These are phyloP conservation scores for Pomacea maculata DNA, from an alignment of 1,140 invertebrate genomes.

Conservation along the genomic window DNA sequence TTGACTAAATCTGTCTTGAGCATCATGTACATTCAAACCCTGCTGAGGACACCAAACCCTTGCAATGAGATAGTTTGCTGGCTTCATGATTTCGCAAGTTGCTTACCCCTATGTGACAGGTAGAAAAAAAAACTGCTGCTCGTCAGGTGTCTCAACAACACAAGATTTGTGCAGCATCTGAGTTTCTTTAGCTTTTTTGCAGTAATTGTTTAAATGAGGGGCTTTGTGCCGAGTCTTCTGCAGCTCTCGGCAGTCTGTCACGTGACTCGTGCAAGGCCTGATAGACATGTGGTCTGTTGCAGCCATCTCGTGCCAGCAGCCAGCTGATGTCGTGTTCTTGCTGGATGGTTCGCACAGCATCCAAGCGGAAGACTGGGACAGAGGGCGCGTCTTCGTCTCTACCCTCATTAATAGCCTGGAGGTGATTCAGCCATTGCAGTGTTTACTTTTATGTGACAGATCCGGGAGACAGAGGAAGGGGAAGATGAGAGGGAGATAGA, in stretches of 20 bases:
- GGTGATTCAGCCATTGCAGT: slow-evolving; percentile 3
- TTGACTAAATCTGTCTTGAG: not conserved
- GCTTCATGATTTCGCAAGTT: no score
- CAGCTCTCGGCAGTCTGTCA: not conserved
- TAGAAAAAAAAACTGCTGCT: no score
- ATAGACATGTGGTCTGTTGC: not conserved
- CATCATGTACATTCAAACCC: not conserved
- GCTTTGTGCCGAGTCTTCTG: not conserved
- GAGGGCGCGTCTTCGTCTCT: slow-evolving; percentile 28
- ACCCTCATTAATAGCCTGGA: slow-evolving; percentile 42
- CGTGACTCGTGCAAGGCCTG: slow-evolving; percentile 12
- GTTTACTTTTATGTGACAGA: not conserved
- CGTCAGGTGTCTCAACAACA: no score
- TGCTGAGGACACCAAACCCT: not conserved
- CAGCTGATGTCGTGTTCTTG: slow-evolving; percentile 49
- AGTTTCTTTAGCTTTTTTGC: not conserved
- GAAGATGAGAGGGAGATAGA: no score
- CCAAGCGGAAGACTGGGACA: slow-evolving; percentile 33
- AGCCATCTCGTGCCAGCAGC: slow-evolving; percentile 39
- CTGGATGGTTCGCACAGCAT: slow-evolving; percentile 53
- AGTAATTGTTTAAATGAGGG: not conserved
- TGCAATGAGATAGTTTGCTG: no score
- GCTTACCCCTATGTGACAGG: no score
- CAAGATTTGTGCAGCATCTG: not conserved
- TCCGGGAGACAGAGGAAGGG: no score